Evolutionary conservation across 2,797 vertebrate genomes (phyloP).

Genomic region (Coendou prehensilis): DNA sequence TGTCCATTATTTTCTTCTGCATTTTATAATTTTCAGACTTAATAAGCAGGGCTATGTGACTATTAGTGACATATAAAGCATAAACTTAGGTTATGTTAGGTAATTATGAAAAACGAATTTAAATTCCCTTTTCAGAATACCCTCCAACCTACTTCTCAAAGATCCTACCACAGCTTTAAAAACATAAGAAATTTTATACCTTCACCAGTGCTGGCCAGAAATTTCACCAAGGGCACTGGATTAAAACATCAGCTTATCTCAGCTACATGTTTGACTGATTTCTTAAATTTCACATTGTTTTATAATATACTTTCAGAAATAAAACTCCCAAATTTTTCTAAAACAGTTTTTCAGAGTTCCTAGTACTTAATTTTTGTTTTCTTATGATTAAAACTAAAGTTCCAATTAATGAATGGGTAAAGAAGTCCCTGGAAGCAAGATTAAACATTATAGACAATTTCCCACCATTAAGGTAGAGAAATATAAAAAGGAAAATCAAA

Average conservation of each 20-base stretch:
- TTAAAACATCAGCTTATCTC: conserved; percentile 3
- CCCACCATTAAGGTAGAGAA: conserved; percentile 25
- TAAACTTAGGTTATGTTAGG: conserved; percentile 51
- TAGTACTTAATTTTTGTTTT: conserved; percentile 14
- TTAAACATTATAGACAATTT: conserved; percentile 54
- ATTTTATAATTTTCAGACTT: conserved; percentile 66
- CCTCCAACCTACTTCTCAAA: conserved; percentile 18
- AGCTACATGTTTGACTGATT: conserved; percentile 2
- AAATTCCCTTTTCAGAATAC: conserved; percentile 37
- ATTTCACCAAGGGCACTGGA: neutral
- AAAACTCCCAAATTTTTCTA: conserved; percentile 65
- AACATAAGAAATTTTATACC: conserved; percentile 5
- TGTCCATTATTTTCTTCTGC: conserved; percentile 76
- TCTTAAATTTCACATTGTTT: conserved; percentile 65
- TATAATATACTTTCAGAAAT: conserved; percentile 38
- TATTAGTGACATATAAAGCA: conserved; percentile 31
- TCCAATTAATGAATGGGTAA: neutral
- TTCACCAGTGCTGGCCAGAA: neutral
- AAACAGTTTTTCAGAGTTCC: neutral
- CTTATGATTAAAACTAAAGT: conserved; percentile 49
- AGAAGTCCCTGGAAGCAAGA: conserved; percentile 18
- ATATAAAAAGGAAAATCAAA: conserved; percentile 49
- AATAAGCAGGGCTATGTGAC: conserved; percentile 49
- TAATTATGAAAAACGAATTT: conserved; percentile 58
- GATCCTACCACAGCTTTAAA: neutral